Conservation (phyloP, 2,113 vertebrate genomes). For the Xiphophorus couchianus region DNA sequence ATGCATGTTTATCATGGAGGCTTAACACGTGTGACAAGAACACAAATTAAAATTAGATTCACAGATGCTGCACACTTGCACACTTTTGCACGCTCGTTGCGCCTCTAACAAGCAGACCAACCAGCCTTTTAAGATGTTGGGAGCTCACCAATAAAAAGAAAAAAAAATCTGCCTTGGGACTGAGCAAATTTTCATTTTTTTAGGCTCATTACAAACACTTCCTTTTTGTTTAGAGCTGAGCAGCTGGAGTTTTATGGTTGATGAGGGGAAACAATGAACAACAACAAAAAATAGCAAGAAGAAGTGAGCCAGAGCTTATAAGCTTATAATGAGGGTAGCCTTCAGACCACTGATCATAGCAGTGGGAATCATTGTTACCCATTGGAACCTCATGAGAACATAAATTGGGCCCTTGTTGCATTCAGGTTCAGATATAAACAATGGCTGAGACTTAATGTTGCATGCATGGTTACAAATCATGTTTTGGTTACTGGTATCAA, state of each 20-base stretch:
- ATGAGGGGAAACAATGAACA: conserved; percentile 19
- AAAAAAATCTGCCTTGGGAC: conserved; percentile 4
- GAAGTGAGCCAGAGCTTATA: conserved; percentile 54
- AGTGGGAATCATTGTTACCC: conserved; percentile 29
- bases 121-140: conserved; percentile 32
- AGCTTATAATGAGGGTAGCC: conserved; percentile 69
- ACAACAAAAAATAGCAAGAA: not conserved
- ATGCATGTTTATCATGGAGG: conserved; percentile 14
- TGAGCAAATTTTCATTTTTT: conserved; percentile 68
- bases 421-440: conserved; percentile 26
- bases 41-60: conserved; percentile 28
- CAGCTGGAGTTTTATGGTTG: conserved; percentile 40
- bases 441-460: not conserved
- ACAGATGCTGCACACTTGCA: not conserved
- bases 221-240: conserved; percentile 58
- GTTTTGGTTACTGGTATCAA: not conserved
- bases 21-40: conserved; percentile 1
- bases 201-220: conserved; percentile 56
- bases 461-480: not conserved
- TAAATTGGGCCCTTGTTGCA: conserved; percentile 44
- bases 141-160: conserved; percentile 15
- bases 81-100: conserved; percentile 7
- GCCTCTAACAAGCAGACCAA: conserved; percentile 55
- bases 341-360: conserved; percentile 43
- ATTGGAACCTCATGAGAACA: conserved; percentile 55